Evolutionary conservation across 2,113 vertebrate species (phyloP).

Genomic region (Hypocryptadius cinnamomeus): DNA sequence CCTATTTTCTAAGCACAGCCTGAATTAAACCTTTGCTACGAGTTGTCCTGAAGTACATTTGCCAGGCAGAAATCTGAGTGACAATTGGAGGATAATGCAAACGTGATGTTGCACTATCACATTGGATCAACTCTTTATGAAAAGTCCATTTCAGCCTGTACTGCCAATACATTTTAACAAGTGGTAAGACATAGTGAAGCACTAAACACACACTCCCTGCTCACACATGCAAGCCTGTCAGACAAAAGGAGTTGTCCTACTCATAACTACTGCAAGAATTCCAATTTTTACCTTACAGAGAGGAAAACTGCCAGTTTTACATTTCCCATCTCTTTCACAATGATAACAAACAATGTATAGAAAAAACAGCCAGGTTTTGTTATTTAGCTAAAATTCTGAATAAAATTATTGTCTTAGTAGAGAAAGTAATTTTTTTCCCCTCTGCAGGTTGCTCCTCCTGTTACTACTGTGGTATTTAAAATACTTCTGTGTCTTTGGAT

Average conservation of each 20-base stretch:
- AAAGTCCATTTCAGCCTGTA: not conserved
- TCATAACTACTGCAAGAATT: not conserved
- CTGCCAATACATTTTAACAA: not conserved
- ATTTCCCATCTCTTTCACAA: not conserved
- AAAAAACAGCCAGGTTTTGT: not conserved
- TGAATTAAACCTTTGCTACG: not conserved
- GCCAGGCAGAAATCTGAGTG: not conserved
- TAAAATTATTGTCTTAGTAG: not conserved
- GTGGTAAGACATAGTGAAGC: slow-evolving; percentile 6
- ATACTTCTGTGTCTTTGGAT: slow-evolving; percentile 22
- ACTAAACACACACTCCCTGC: not conserved
- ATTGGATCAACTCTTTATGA: not conserved
- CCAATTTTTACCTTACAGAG: not conserved
- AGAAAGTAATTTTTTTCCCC: not conserved
- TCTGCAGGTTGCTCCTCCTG: not conserved
- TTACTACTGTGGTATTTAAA: not conserved
- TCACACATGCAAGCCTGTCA: not conserved
- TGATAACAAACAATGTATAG: not conserved
- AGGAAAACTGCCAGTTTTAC: not conserved
- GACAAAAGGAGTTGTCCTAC: not conserved
- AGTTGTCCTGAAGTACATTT: not conserved
- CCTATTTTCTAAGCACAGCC: not conserved
- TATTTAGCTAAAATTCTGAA: not conserved
- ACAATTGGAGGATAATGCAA: not conserved
- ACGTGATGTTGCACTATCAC: not conserved